phyloP scores from a whole-genome alignment of 1,140 invertebrate genomes.

The Ridgeia piscesae region DNA sequence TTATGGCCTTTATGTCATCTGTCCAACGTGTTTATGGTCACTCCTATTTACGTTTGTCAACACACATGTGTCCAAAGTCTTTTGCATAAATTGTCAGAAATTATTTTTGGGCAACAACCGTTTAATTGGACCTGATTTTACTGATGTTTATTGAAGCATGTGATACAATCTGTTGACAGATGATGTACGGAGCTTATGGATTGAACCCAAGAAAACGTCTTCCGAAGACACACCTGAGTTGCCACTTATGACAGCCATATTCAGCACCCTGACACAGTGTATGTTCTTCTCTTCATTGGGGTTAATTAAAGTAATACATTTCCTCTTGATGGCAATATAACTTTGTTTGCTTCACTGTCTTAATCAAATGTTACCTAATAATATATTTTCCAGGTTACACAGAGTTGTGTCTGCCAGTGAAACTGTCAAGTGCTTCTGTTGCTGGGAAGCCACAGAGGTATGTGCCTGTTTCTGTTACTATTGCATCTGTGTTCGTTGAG shows the following conservation, averaged over 20 bases:
- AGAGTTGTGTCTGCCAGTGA: conserved; percentile 32
- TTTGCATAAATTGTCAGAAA: too few species aligned
- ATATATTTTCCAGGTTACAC: conserved; percentile 29
- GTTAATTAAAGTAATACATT: background rate
- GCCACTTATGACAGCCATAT: conserved; percentile 25
- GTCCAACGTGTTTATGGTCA: too few species aligned
- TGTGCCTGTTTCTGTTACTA: background rate
- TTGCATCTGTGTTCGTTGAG: background rate
- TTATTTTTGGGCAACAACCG: too few species aligned
- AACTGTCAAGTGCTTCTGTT: conserved; percentile 28
- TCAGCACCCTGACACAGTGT: conserved; percentile 28
- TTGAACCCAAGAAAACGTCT: conserved; percentile 14
- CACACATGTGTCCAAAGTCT: too few species aligned
- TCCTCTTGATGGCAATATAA: background rate
- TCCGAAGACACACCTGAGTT: background rate
- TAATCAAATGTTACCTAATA: background rate
- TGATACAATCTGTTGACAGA: conserved; percentile 16
- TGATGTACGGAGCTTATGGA: conserved; percentile 27
- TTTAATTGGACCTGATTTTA: too few species aligned
- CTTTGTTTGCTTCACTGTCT: too few species aligned
- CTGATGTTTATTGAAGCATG: background rate
- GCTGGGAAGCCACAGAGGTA: conserved; percentile 31
- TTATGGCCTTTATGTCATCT: too few species aligned
- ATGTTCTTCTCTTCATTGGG: conserved; percentile 10
- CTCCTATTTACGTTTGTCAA: too few species aligned